Evolutionary conservation across 2,888 invertebrate genomes (phyloP), one percentile per base, ranked within the genome.

Genomic region (Ichneumon xanthorius): DNA sequence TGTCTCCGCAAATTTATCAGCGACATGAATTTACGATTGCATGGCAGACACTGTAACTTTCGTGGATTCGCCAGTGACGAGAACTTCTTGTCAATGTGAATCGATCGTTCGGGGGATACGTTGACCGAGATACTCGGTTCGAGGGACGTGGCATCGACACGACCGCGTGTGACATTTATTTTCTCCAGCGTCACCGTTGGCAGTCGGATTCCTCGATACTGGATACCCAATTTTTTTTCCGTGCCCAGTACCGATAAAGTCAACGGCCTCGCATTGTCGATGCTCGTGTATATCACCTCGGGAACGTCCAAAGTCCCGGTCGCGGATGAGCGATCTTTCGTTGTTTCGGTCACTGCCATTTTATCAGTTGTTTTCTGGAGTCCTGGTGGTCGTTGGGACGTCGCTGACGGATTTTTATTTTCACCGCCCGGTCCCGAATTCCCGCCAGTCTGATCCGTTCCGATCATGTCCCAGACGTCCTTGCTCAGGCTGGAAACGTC

Each of bases 1-100:
- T 97, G 97, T 72, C 94, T 93, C 33, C 96, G 94, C 6, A 97
- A 91, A 87, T 95, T 95, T 72, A 94, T 94, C 19, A 95, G 90
- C 40, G 95, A 94, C 1, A 93, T 91, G 89, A 95, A 95, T 87
- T 93, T 94, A 16, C 90, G 90, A 58, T 95, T 94, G 90, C 96
- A 96, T 73, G 94, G 94, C 87, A 95, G 94, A 90, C 96, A 96
- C 9, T 93, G 90, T 0, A 95, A 77, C 37, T 90, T 91, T 6
- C 84, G 87, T 4, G 89, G 37, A 73, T 89, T 89, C 4, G 89
- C 84, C 4, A 90, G 88, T 0, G 87, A 71, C 0, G 89, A 87
- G 76, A 91, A 84, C 50, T 87, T 88, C 19, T 85, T 85, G 7
- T 92, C 89, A 73, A 88, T 89, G 14, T 86, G 19, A 33, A 30